Evolutionary conservation across 2,888 invertebrate species (phyloP).

Genomic region (Lacanobia wlatinum): DNA sequence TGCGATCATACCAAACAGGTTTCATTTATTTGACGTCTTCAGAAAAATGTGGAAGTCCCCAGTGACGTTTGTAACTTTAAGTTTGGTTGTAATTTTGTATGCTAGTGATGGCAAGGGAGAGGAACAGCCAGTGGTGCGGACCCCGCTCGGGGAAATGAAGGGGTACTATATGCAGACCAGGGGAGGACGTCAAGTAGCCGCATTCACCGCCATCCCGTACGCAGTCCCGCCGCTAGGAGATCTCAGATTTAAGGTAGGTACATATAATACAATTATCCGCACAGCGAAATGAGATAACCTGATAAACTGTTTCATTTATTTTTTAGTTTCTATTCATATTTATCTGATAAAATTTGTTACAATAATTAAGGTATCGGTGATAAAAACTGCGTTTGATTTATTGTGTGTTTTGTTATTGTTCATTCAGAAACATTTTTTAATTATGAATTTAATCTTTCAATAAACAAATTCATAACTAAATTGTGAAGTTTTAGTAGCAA

Average conservation of each 20-base stretch:
- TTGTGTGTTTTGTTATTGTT: neutral
- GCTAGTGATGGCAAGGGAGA: constrained; percentile 68
- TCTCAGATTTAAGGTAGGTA: constrained; percentile 91
- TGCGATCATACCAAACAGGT: constrained; percentile 67
- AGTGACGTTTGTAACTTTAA: constrained; percentile 35
- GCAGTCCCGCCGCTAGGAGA: constrained; percentile 92
- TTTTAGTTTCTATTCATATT: constrained; percentile 1
- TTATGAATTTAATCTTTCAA: neutral
- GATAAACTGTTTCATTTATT: constrained; percentile 3
- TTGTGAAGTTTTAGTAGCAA: neutral
- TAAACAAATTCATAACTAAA: neutral
- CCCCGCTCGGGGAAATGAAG: constrained; percentile 88
- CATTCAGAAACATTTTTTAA: neutral
- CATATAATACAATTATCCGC: neutral
- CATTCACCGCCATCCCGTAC: constrained; percentile 92
- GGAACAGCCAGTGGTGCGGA: constrained; percentile 73
- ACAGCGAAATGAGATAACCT: constrained; percentile 15
- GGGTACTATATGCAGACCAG: constrained; percentile 90
- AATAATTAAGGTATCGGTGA: neutral
- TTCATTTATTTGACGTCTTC: constrained; percentile 49
- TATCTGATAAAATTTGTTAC: constrained; percentile 5
- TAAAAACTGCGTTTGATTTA: constrained; percentile 3
- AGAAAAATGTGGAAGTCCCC: constrained; percentile 47
- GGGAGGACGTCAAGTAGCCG: constrained; percentile 90
- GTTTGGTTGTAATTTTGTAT: constrained; percentile 52